Conservation (phyloP, 2,113 vertebrate species). For the Cryptomyrus ogoouensis region DNA sequence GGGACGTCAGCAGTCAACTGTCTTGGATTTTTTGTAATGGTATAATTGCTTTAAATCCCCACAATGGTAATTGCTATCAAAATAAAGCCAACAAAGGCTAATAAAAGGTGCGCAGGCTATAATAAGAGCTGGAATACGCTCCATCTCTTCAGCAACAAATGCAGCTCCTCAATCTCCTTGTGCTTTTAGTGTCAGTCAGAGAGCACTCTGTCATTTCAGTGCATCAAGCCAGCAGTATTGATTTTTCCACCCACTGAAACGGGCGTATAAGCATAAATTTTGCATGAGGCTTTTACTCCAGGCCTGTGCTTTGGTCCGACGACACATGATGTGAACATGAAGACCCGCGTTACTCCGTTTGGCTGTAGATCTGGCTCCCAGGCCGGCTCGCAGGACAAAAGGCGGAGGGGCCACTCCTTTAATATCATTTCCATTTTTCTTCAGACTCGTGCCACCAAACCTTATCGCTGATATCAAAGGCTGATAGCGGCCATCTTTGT, state of each 20-base stretch:
- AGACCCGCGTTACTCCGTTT: slow-evolving; percentile 72
- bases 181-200: slow-evolving; percentile 99
- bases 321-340: slow-evolving; percentile 89
- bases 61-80: slow-evolving; percentile 82
- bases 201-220: slow-evolving; percentile 95
- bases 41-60: slow-evolving; percentile 78
- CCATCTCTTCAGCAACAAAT: slow-evolving; percentile 70
- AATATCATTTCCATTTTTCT: slow-evolving; percentile 61
- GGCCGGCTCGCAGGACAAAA: slow-evolving; percentile 62
- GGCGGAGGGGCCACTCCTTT: slow-evolving; percentile 57
- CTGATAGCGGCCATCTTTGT: slow-evolving; percentile 47
- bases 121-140: slow-evolving; percentile 81
- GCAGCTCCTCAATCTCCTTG: slow-evolving; percentile 83
- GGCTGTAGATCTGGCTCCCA: slow-evolving; percentile 61
- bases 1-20: slow-evolving; percentile 54
- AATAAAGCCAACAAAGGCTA: slow-evolving; percentile 90
- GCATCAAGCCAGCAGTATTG: slow-evolving; percentile 93
- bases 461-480: slow-evolving; percentile 37
- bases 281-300: slow-evolving; percentile 98
- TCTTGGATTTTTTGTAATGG: slow-evolving; percentile 64
- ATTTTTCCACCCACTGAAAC: slow-evolving; percentile 95
- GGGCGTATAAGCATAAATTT: slow-evolving; percentile 99
- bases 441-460: slow-evolving; percentile 26
- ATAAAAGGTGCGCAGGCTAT: slow-evolving; percentile 87
- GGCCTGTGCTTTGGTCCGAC: slow-evolving; percentile 89